Percentiles rank a stretch among this genome's conserved stretches.
Evolutionary conservation across 2,797 vertebrate genomes (phyloP).

Genomic region (Helarctos malayanus): DNA sequence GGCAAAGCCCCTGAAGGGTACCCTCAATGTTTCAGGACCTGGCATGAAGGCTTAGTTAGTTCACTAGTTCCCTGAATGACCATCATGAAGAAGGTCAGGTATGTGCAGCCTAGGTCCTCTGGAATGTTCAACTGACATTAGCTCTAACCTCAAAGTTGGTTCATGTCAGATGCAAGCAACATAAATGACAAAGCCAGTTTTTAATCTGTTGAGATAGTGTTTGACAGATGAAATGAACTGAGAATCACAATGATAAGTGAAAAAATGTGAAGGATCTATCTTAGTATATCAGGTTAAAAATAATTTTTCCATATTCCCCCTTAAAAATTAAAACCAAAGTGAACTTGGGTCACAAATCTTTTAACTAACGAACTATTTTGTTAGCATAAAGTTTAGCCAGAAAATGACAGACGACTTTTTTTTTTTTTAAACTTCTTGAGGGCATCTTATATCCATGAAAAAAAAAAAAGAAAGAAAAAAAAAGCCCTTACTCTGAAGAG

Average conservation of each 20-base stretch:
- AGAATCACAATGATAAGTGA: background rate
- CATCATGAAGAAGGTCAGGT: fast-evolving
- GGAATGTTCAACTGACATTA: fast-evolving
- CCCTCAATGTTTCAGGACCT: background rate
- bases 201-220: background rate
- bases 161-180: background rate
- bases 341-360: background rate
- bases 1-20: background rate
- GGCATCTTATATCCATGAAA: background rate
- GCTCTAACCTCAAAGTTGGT: too few species aligned
- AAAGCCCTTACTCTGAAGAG: background rate
- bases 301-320: background rate
- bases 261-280: background rate
- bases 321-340: conserved; percentile 3
- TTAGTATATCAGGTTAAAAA: background rate
- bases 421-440: background rate
- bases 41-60: background rate
- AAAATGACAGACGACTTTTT: background rate
- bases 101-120: background rate
- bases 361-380: background rate
- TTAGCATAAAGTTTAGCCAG: background rate
- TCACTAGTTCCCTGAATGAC: background rate
- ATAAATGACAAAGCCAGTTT: background rate
- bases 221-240: background rate
- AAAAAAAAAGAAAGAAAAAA: background rate